Evolutionary conservation across 2,888 invertebrate genomes (phyloP).

Genomic region (Orthosia gracilis): DNA sequence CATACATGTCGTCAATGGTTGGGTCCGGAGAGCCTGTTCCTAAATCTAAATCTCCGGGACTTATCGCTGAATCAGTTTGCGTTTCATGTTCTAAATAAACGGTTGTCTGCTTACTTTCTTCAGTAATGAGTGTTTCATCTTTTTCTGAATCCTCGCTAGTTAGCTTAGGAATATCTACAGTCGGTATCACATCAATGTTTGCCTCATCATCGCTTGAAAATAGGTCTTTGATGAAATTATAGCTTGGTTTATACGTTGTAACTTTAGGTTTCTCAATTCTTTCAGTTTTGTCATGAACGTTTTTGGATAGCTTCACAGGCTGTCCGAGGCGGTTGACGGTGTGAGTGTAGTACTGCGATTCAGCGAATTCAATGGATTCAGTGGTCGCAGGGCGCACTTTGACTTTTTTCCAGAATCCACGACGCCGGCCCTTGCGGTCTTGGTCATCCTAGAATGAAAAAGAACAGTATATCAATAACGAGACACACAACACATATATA

Average conservation of each 20-base stretch:
- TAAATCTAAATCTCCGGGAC: constrained; percentile 86
- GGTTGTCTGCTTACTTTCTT: constrained; percentile 64
- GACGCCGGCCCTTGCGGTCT: constrained; percentile 85
- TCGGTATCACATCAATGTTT: constrained; percentile 71
- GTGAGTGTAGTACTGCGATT: constrained; percentile 93
- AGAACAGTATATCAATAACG: constrained; percentile 18
- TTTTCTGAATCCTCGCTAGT: constrained; percentile 56
- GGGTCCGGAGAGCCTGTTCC: constrained; percentile 85
- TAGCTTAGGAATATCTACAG: constrained; percentile 81
- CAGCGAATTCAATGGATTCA: constrained; percentile 95
- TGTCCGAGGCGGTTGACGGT: constrained; percentile 90
- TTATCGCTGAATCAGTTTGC: constrained; percentile 70
- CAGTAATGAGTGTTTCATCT: constrained; percentile 61
- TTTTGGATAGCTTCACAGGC: constrained; percentile 72
- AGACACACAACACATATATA: too few relatives aligned
- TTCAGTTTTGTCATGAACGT: constrained; percentile 74
- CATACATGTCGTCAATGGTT: constrained; percentile 79
- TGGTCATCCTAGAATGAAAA: constrained; percentile 77
- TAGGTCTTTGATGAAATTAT: constrained; percentile 80
- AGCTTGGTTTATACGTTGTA: constrained; percentile 85
- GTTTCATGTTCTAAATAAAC: constrained; percentile 68
- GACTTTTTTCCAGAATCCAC: constrained; percentile 95
- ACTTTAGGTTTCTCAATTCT: constrained; percentile 76
- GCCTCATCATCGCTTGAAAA: constrained; percentile 76
- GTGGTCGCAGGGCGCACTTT: constrained; percentile 90